phyloP scores from a whole-genome alignment of 2,888 invertebrate genomes.

The Zootermopsis nevadensis region DNA sequence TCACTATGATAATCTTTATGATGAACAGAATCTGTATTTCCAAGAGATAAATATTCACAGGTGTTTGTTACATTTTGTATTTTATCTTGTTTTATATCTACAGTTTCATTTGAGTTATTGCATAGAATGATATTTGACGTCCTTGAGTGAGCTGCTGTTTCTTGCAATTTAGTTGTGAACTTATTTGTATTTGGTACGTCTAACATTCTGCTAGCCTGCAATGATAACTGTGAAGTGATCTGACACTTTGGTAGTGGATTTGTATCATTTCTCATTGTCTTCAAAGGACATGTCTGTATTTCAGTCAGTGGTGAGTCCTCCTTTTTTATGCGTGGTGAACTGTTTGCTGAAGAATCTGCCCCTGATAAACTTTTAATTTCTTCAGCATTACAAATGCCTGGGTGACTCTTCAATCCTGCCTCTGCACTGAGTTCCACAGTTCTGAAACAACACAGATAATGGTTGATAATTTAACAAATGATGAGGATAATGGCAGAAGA shows the following conservation, averaged over 20 bases:
- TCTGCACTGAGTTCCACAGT: not conserved
- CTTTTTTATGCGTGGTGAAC: not conserved
- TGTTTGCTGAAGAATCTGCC: not conserved
- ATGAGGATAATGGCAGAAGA: too few relatives aligned
- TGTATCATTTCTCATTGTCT: not conserved
- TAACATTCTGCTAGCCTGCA: not conserved
- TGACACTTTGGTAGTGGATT: not conserved
- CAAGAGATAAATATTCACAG: constrained; percentile 1
- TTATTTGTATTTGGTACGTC: not conserved
- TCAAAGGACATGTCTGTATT: not conserved
- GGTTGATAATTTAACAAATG: too few relatives aligned
- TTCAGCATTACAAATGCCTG: not conserved
- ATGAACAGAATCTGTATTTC: not conserved
- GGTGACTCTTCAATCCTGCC: not conserved
- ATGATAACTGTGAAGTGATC: not conserved
- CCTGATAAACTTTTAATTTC: not conserved
- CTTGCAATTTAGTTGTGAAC: too few relatives aligned
- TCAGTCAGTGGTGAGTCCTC: not conserved
- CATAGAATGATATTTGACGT: not conserved
- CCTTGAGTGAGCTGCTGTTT: too few relatives aligned
- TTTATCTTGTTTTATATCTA: not conserved
- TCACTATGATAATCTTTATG: not conserved
- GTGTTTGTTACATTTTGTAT: not conserved
- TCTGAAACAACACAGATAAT: not conserved
- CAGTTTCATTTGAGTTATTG: not conserved